Percentiles rank a stretch among this genome's conserved stretches.
phyloP scores from a whole-genome alignment of 2,113 vertebrate genomes.

The Rhinolophus sinicus region DNA sequence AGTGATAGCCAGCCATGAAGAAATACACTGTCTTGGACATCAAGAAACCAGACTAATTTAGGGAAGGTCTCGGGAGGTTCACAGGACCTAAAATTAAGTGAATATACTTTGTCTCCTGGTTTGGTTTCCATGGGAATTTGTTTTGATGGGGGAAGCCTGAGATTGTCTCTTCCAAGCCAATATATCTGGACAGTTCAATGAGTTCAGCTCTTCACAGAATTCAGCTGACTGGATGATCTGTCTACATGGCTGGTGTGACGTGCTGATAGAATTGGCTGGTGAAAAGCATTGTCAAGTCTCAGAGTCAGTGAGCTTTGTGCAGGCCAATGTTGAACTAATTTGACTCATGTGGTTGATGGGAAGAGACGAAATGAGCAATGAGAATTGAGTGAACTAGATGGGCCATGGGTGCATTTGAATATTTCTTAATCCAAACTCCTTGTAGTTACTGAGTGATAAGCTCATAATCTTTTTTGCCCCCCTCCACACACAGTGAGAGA shows the following conservation, averaged over 20 bases:
- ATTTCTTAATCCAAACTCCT: constrained; percentile 7
- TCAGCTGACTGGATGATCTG: not conserved
- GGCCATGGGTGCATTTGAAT: not conserved
- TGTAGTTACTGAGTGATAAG: not conserved
- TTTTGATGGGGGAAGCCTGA: constrained; percentile 66
- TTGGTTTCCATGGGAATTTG: constrained; percentile 75
- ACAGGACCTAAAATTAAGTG: constrained; percentile 51
- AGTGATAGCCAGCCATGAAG: constrained; percentile 43
- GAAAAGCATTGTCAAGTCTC: not conserved
- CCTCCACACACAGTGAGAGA: not conserved
- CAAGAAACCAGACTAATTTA: constrained; percentile 24
- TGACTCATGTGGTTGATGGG: not conserved
- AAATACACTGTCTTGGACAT: constrained; percentile 22
- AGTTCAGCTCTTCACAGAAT: constrained; percentile 31
- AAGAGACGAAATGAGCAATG: not conserved
- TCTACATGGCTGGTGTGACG: not conserved
- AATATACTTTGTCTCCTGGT: constrained; percentile 40
- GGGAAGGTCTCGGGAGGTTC: constrained; percentile 19
- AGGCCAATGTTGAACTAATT: not conserved
- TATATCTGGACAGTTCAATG: constrained; percentile 57
- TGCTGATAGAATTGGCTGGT: not conserved
- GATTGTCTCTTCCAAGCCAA: constrained; percentile 44
- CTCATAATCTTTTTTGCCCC: not conserved
- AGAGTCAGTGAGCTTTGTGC: not conserved
- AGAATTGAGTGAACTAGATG: not conserved